Conservation (phyloP, 1,140 invertebrate species). For the Plectrocnemia conspersa region DNA sequence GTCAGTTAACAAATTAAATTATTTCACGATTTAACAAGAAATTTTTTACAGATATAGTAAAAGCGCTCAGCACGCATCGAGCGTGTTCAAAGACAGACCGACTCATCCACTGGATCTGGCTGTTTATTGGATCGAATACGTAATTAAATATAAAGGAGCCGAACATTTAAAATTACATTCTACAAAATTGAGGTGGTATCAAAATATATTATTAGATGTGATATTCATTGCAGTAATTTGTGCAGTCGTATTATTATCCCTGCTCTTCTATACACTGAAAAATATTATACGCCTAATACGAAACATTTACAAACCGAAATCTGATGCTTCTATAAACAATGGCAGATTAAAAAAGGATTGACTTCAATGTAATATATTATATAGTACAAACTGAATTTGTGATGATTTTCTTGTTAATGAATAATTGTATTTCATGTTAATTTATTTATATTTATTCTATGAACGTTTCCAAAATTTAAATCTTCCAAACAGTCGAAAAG, state of each 20-base stretch:
- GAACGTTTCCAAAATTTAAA: not conserved
- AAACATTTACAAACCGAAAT: no score
- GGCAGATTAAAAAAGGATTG: no score
- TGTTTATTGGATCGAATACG: constrained; percentile 57
- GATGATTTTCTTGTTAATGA: no score
- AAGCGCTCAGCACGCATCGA: constrained; percentile 40
- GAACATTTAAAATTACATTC: constrained; percentile 45
- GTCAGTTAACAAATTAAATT: not conserved
- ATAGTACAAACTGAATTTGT: no score
- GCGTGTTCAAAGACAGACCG: constrained; percentile 48
- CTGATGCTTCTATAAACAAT: no score
- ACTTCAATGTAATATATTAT: no score
- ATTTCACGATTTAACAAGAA: constrained; percentile 1
- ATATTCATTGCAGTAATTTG: constrained; percentile 9
- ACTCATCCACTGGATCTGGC: constrained; percentile 52
- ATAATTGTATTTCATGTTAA: not conserved
- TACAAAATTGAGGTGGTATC: constrained; percentile 44
- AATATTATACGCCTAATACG: no score
- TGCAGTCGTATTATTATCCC: no score
- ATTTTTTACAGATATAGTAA: constrained; percentile 6
- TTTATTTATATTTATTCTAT: not conserved
- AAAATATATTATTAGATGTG: constrained; percentile 52
- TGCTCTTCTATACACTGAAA: no score
- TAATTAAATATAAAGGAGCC: constrained; percentile 51
- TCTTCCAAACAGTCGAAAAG: not conserved